Conservation (phyloP, 2,888 invertebrate species). For the Pseudococcus viburni region DNA sequence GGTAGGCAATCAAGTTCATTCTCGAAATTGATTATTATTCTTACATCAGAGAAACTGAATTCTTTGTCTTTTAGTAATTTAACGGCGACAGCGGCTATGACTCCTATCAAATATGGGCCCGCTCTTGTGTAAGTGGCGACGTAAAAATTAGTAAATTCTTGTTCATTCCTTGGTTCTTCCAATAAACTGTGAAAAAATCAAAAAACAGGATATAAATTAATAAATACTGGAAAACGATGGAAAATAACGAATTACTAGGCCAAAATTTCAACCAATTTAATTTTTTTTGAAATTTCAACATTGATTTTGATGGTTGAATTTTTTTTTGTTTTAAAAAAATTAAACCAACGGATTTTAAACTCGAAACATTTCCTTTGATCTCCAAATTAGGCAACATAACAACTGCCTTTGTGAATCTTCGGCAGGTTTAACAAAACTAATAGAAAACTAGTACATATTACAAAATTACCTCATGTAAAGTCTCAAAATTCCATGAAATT, state of each 20-base stretch:
- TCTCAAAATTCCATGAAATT: conserved; percentile 56
- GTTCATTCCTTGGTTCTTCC: conserved; percentile 57
- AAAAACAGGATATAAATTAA: background rate
- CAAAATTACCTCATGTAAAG: conserved; percentile 62
- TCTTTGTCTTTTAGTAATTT: conserved; percentile 18
- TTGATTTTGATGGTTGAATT: no score
- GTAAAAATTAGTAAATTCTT: conserved; percentile 61
- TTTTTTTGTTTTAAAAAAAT: no score
- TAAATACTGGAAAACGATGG: background rate
- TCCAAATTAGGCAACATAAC: no score
- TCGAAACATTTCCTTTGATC: no score
- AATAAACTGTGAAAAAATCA: conserved; percentile 57
- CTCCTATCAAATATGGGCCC: conserved; percentile 59
- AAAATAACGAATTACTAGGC: no score
- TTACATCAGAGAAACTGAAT: conserved; percentile 56
- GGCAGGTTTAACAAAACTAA: no score
- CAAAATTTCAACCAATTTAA: no score
- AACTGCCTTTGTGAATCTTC: no score
- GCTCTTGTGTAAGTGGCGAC: conserved; percentile 61
- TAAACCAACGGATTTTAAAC: no score
- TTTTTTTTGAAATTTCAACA: no score
- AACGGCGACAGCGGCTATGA: background rate
- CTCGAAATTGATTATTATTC: background rate
- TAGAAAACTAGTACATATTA: background rate
- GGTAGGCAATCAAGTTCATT: background rate